Evolutionary conservation across 2,113 vertebrate species (phyloP), one percentile per base, ranked within the genome.

Genomic region (Chionomys nivalis): DNA sequence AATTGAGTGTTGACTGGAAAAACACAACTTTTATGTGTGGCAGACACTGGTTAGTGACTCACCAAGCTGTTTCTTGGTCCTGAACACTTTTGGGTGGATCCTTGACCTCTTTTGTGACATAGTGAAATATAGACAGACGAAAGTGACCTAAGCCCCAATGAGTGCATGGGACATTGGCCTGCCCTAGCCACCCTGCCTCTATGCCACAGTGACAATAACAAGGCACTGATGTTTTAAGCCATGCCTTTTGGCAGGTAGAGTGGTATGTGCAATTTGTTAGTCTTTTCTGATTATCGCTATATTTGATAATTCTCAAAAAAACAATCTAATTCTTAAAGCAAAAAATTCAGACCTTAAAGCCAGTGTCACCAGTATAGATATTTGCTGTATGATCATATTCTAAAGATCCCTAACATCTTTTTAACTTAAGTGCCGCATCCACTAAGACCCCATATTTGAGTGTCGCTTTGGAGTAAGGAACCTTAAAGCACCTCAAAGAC

Each of bases 141-240:
- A 6, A 89, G 39, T 14, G 26, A 7, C 3, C 26, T 23, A 36
- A 21, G 19, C 70, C 39, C 33, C 70, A 82, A 21, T 21, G 76
- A 49, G 17, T 89, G 0, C 12, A 10, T 14, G n/a, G 47, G 65
- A 19, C 44, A 75, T 1, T 70, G 8, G 0, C 2, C 6, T 83
- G 33, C 5, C 33, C 24, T 39, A 73, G 55, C 17, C 28, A 24
- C 79, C 21, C 16, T 6, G 63, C 9, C 39, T 3, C 36, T 79
- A 36, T 2, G 19, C 28, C 31, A 47, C 39, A 28, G 12, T 55
- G n/a, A 61, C 33, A 44, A 0, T 73, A 66, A n/a, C 42, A 36
- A 63, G 63, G 5, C 39, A n/a, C 5, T 33, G 66, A 23, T 19
- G 77, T 24, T 39, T 52, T 13, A 28, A 78, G 4, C 7, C 23